Percentiles rank a stretch among this genome's conserved stretches.
Evolutionary conservation across 2,797 vertebrate species (phyloP).

Genomic region (Hypotaenidia philippensis): DNA sequence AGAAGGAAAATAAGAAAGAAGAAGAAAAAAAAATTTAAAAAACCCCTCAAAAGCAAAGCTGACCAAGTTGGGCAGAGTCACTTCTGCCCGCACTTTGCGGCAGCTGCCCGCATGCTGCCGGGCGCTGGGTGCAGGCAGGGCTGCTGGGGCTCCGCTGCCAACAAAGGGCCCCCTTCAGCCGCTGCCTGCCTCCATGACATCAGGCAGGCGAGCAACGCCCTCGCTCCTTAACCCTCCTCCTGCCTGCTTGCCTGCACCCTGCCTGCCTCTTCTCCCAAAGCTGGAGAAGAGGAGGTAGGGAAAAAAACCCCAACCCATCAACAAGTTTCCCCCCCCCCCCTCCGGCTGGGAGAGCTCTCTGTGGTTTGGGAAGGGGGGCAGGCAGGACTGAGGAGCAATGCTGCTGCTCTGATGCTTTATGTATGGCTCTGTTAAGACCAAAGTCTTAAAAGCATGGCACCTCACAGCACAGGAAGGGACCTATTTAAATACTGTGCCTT

Average conservation of each 20-base stretch:
- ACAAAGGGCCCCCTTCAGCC: slow-evolving; percentile 96
- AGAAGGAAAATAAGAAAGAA: too few relatives aligned
- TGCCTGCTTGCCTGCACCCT: slow-evolving; percentile 42
- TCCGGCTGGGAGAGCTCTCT: neutral
- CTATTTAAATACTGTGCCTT: fast-evolving
- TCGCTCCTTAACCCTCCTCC: slow-evolving; percentile 75
- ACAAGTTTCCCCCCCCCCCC: neutral
- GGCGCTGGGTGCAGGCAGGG: slow-evolving; percentile 75
- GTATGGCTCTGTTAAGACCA: neutral
- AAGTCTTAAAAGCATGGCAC: fast-evolving
- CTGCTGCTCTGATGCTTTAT: neutral
- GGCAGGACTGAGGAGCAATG: neutral
- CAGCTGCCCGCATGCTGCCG: slow-evolving; percentile 61
- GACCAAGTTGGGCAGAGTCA: neutral
- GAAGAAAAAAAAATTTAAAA: neutral
- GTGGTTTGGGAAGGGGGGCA: neutral
- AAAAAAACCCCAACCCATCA: neutral
- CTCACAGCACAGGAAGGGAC: fast-evolving
- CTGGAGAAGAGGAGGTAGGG: neutral
- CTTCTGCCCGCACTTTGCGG: neutral
- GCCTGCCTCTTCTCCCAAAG: neutral
- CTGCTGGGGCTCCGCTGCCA: slow-evolving; percentile 86
- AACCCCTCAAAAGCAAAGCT: neutral
- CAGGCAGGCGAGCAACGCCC: slow-evolving; percentile 86
- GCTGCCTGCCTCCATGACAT: slow-evolving; percentile 89